These are phyloP conservation scores for Pelobates fuscus DNA, from an alignment of 2,113 vertebrate species.

Conservation along the genomic window DNA sequence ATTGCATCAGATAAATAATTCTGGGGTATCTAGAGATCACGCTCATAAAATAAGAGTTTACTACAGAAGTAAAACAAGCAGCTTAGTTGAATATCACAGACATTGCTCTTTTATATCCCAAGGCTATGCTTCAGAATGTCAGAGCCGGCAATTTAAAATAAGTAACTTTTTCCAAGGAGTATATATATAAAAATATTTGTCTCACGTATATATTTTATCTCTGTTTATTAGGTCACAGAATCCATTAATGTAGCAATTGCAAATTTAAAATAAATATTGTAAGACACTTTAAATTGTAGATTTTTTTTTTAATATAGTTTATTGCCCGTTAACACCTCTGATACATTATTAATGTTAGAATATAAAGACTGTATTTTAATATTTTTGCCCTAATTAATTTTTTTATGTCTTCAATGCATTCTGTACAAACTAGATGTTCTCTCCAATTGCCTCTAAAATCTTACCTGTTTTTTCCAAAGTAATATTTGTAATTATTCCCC, in stretches of 20 bases:
- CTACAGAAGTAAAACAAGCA: slow-evolving; percentile 4
- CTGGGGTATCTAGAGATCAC: slow-evolving; percentile 10
- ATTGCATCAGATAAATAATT: slow-evolving; percentile 37
- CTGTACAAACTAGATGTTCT: no score
- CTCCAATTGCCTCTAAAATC: no score
- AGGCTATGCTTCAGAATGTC: slow-evolving; percentile 17
- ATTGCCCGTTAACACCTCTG: no score
- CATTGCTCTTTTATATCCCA: slow-evolving; percentile 16
- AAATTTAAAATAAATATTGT: neutral
- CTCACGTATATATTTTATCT: neutral
- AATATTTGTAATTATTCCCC: no score
- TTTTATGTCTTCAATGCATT: no score
- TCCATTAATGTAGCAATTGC: neutral
- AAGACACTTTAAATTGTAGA: no score
- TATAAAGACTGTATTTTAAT: no score
- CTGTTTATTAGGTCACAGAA: neutral
- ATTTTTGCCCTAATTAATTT: no score
- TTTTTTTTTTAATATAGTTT: no score
- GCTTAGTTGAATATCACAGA: slow-evolving; percentile 10
- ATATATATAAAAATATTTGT: neutral
- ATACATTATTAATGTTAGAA: no score
- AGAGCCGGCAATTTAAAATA: slow-evolving; percentile 23
- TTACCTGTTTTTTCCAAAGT: no score
- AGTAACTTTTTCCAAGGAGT: slow-evolving; percentile 35
- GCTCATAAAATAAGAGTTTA: slow-evolving; percentile 22